Percentiles rank a stretch among this genome's conserved stretches.
Conservation (phyloP, 2,888 invertebrate genomes). For the Cataglyphis albicans region DNA sequence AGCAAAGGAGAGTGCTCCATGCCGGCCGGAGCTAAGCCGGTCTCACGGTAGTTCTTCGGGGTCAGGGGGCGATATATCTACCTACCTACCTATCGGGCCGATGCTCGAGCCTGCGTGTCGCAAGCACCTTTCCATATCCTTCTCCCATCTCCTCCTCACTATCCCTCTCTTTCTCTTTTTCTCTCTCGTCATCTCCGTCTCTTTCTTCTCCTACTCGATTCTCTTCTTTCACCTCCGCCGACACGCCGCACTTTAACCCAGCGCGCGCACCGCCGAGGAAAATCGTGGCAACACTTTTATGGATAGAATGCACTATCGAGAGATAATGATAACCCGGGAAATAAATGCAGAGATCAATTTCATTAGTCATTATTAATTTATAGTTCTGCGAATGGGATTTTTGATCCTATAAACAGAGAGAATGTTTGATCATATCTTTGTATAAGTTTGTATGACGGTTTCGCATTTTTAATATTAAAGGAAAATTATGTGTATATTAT, state of each 20-base stretch:
- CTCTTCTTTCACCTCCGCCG: slow-evolving; percentile 71
- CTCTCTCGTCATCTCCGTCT: slow-evolving; percentile 48
- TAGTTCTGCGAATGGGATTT: background rate
- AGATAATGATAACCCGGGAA: slow-evolving; percentile 33
- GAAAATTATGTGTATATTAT: background rate
- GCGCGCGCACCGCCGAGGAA: background rate
- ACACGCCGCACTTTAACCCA: slow-evolving; percentile 73
- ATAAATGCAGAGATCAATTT: background rate
- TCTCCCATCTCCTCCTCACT: slow-evolving; percentile 56
- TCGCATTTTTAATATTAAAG: background rate
- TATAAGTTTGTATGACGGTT: background rate
- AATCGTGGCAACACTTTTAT: slow-evolving; percentile 14
- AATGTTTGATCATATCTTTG: background rate
- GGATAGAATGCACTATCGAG: slow-evolving; percentile 32
- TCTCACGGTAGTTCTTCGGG: slow-evolving; percentile 82
- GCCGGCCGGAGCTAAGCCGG: slow-evolving; percentile 75
- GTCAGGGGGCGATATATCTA: slow-evolving; percentile 82
- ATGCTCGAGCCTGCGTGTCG: slow-evolving; percentile 76
- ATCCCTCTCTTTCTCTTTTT: slow-evolving; percentile 21
- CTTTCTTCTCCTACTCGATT: slow-evolving; percentile 60
- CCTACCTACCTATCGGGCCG: slow-evolving; percentile 67
- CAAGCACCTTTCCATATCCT: slow-evolving; percentile 75
- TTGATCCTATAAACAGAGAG: background rate
- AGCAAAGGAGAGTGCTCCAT: slow-evolving; percentile 75
- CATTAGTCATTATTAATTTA: slow-evolving; percentile 13